phyloP scores from a whole-genome alignment of 2,888 invertebrate genomes.

The Agrotis puta region DNA sequence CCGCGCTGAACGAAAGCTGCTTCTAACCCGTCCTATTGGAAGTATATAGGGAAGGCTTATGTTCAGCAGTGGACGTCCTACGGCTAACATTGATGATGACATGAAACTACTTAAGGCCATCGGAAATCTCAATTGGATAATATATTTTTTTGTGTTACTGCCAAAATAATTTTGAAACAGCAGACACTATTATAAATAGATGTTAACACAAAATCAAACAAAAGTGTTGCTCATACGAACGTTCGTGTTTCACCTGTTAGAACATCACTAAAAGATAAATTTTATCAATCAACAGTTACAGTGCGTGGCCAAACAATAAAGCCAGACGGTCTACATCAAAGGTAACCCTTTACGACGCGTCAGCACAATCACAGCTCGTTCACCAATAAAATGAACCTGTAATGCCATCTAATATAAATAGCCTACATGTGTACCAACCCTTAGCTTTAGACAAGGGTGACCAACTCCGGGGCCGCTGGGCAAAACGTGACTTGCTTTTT shows the following conservation, averaged over 20 bases:
- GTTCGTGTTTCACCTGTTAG: no score
- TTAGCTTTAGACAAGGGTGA: not conserved
- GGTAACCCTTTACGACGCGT: conserved; percentile 12
- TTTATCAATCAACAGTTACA: not conserved
- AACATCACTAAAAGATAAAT: not conserved
- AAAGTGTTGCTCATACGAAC: no score
- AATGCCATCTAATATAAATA: conserved; percentile 25
- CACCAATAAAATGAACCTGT: conserved; percentile 23
- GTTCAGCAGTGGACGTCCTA: no score
- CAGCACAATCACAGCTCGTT: conserved; percentile 26
- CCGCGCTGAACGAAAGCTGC: no score
- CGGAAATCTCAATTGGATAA: not conserved
- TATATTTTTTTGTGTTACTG: not conserved
- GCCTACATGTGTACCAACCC: conserved; percentile 5
- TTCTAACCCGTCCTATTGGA: no score
- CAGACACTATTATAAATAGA: no score
- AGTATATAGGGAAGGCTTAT: no score
- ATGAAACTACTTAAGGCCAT: no score
- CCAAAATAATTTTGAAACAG: not conserved
- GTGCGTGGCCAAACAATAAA: not conserved
- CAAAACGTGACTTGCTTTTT: no score
- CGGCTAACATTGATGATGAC: no score
- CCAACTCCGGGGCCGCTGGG: no score
- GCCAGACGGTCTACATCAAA: not conserved
- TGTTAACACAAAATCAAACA: no score